phyloP scores from a whole-genome alignment of 2,888 invertebrate species.

The Eulithis testata region DNA sequence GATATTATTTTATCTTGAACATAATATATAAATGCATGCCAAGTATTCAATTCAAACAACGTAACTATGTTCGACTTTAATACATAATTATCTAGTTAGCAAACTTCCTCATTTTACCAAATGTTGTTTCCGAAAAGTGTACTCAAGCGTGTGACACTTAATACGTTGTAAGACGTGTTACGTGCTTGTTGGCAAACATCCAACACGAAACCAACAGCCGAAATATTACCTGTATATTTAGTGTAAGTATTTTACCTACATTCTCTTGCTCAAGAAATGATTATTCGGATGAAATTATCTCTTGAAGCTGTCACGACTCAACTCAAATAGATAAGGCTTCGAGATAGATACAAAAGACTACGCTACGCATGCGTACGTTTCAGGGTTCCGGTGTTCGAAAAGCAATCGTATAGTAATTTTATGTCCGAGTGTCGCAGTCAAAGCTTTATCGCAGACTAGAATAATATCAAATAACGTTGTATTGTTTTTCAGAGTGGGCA shows the following conservation, averaged over 20 bases:
- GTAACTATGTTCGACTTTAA: constrained; percentile 3
- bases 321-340: constrained; percentile 37
- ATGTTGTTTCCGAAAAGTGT: constrained; percentile 19
- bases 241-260: neutral
- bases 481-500: too few relatives aligned
- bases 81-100: constrained; percentile 1
- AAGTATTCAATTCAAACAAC: too few relatives aligned
- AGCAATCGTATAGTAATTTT: too few relatives aligned
- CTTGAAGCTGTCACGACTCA: constrained; percentile 29
- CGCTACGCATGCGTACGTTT: constrained; percentile 52
- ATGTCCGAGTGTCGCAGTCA: too few relatives aligned
- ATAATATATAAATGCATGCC: too few relatives aligned
- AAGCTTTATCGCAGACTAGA: too few relatives aligned
- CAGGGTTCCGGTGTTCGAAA: constrained; percentile 34
- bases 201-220: neutral
- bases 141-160: constrained; percentile 16
- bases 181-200: constrained; percentile 1
- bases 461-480: too few relatives aligned
- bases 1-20: too few relatives aligned
- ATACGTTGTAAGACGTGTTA: constrained; percentile 1
- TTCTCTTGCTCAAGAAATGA: neutral
- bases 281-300: constrained; percentile 5
- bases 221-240: neutral
- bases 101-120: constrained; percentile 15
- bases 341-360: constrained; percentile 39